These are phyloP conservation scores for Botrylloides violaceus DNA, from an alignment of 23 tunicate genomes.

Conservation along the genomic window DNA sequence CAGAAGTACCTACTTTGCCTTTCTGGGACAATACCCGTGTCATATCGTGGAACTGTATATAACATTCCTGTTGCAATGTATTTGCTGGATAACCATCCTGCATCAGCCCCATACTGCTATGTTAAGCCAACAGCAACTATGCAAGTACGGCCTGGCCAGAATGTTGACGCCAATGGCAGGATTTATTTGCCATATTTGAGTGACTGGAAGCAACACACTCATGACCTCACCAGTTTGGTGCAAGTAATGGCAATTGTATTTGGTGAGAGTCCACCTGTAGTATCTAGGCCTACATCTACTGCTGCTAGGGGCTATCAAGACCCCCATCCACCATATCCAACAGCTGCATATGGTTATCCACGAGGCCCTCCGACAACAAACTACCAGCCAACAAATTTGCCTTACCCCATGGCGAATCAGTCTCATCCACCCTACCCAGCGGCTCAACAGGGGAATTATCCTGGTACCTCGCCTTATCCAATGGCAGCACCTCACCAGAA, in stretches of 20 bases:
- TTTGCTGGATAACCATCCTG: conserved; percentile 81
- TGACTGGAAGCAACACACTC: conserved; percentile 57
- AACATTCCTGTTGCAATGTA: conserved; percentile 91
- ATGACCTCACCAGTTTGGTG: conserved; percentile 59
- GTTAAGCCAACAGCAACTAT: conserved; percentile 90
- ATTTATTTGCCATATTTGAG: conserved; percentile 90
- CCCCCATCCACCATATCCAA: conserved; percentile 22
- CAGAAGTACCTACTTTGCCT: conserved; percentile 49
- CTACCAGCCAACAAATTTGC: conserved; percentile 43
- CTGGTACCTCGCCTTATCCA: not conserved
- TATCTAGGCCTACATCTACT: conserved; percentile 35
- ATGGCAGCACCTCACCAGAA: conserved; percentile 31
- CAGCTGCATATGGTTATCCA: conserved; percentile 31
- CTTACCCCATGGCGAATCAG: conserved; percentile 32
- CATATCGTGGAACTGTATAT: conserved; percentile 61
- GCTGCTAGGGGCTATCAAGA: conserved; percentile 43
- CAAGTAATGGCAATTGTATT: conserved; percentile 74
- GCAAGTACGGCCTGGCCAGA: conserved; percentile 91
- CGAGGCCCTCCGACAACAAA: conserved; percentile 77
- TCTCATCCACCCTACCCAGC: conserved; percentile 47
- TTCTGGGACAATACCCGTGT: conserved; percentile 86
- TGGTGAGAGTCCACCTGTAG: conserved; percentile 79
- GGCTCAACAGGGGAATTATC: conserved; percentile 29
- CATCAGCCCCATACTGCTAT: conserved; percentile 73
- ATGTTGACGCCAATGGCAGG: conserved; percentile 93